Base-by-base conservation (phyloP, 1,140 invertebrate genomes). In the Eulimnadia texana region DNA sequence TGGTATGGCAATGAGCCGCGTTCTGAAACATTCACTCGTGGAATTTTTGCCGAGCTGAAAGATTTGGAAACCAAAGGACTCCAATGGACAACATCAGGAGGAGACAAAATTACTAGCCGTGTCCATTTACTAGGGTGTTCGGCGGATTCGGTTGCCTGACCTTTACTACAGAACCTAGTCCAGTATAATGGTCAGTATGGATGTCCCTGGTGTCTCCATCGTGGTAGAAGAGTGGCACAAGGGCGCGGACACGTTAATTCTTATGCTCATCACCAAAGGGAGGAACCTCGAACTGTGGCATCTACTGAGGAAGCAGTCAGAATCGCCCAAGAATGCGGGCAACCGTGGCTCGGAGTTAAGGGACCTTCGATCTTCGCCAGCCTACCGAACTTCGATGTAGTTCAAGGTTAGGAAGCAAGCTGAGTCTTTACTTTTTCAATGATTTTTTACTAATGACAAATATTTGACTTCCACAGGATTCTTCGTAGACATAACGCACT, bases 401-500 rank as follows among this genome's bases (percentile, higher is more conserved):
- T 69, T 51, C n/a, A n/a, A n/a, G n/a, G n/a, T n/a, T n/a, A n/a
- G n/a, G n/a, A n/a, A n/a, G n/a, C n/a, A n/a, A n/a, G n/a, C n/a
- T n/a, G n/a, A n/a, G n/a, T n/a, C n/a, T n/a, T n/a, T n/a, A n/a
- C n/a, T n/a, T n/a, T n/a, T n/a, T n/a, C n/a, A n/a, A n/a, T n/a
- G n/a, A n/a, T n/a, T n/a, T n/a, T n/a, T n/a, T n/a, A n/a, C n/a
- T n/a, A n/a, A n/a, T n/a, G n/a, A n/a, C n/a, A n/a, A n/a, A n/a
- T n/a, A n/a, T n/a, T n/a, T n/a, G n/a, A n/a, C n/a, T n/a, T n/a
- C n/a, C n/a, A 0, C 47, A 10, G 63, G 61, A 60, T 51, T 71
- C n/a, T 63, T 53, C n/a, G 63, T 60, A 3, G 70, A 71, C 52
- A 67, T 67, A 66, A 69, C 70, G 68, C 70, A 71, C 42, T 50